phyloP scores from a whole-genome alignment of 2,888 invertebrate species.

The Apoda limacodes region DNA sequence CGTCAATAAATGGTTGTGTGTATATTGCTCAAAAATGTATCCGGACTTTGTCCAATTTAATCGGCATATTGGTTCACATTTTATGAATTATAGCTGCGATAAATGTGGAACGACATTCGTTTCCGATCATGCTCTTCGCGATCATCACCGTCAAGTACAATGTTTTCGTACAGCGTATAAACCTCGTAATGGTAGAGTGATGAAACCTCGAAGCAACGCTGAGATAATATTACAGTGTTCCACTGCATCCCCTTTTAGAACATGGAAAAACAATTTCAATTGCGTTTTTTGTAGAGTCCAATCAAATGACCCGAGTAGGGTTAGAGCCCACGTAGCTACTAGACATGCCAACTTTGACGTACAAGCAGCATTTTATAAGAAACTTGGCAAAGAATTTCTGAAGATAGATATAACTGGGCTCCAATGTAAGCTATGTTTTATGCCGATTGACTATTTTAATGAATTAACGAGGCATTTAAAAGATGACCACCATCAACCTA shows the following conservation, averaged over 20 bases:
- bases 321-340: constrained; percentile 43
- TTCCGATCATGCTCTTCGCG: constrained; percentile 48
- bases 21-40: constrained; percentile 44
- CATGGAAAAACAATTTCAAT: constrained; percentile 57
- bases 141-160: constrained; percentile 53
- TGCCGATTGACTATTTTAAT: constrained; percentile 43
- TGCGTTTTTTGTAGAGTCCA: constrained; percentile 58
- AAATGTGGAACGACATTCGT: constrained; percentile 57
- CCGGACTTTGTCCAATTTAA: constrained; percentile 45
- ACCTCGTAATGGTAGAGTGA: constrained; percentile 46
- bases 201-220: constrained; percentile 49
- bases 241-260: constrained; percentile 53
- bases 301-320: constrained; percentile 44
- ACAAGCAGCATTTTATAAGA: constrained; percentile 55
- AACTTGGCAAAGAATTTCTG: constrained; percentile 54
- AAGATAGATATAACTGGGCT: constrained; percentile 56
- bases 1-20: constrained; percentile 42
- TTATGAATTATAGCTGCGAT: constrained; percentile 53
- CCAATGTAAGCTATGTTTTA: constrained; percentile 54
- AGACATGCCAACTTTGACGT: constrained; percentile 51
- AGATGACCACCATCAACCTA: constrained; percentile 49
- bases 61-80: constrained; percentile 50
- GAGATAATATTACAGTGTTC: constrained; percentile 56
- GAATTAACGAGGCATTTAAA: constrained; percentile 46
- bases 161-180: constrained; percentile 52